These are phyloP conservation scores for Meriones psammophilus DNA, from an alignment of 2,797 vertebrate genomes.

Conservation along the genomic window DNA sequence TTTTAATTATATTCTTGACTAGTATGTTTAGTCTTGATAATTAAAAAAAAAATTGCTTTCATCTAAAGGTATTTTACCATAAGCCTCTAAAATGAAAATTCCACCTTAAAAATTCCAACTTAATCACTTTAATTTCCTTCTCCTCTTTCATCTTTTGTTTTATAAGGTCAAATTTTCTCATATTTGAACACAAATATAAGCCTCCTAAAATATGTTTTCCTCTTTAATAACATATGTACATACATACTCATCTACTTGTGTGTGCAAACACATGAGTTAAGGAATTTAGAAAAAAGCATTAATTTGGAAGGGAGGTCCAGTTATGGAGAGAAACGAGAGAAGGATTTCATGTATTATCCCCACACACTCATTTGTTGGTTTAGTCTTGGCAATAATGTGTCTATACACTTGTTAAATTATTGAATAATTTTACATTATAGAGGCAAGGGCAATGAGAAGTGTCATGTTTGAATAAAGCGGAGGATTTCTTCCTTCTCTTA, in stretches of 20 bases:
- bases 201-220: slow-evolving; percentile 35
- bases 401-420: background rate
- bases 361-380: background rate
- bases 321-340: background rate
- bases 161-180: slow-evolving; percentile 18
- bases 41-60: slow-evolving; percentile 24
- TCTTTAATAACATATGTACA: background rate
- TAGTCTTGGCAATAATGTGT: background rate
- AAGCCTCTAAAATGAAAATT: slow-evolving; percentile 55
- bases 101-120: slow-evolving; percentile 22
- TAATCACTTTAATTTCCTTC: slow-evolving; percentile 12
- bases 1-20: background rate
- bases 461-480: background rate
- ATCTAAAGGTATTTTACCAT: slow-evolving; percentile 50
- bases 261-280: background rate
- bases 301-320: background rate
- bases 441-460: background rate
- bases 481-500: background rate
- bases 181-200: slow-evolving; percentile 25
- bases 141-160: slow-evolving; percentile 44
- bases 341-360: background rate
- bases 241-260: background rate
- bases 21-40: slow-evolving; percentile 11
- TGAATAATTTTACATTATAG: background rate
- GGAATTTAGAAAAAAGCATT: background rate